A percentile compares a stretch with the other conserved stretches of the same genome.
Conservation (phyloP, 2,113 vertebrate species). For the Globicephala melas region DNA sequence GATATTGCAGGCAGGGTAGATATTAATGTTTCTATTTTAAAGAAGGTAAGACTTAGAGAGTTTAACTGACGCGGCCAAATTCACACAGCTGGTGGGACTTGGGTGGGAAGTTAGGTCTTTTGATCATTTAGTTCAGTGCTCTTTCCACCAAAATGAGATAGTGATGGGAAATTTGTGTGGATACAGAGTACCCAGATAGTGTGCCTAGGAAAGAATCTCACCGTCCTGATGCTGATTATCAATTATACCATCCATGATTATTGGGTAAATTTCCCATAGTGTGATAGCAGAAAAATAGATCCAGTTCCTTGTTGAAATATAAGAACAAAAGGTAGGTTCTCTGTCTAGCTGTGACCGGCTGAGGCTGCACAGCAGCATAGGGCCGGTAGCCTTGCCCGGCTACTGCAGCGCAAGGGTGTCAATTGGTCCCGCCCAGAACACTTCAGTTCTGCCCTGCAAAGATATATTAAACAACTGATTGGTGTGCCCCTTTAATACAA, state of each 20-base stretch:
- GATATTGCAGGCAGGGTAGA: neutral
- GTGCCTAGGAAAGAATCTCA: neutral
- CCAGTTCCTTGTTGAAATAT: neutral
- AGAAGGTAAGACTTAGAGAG: neutral
- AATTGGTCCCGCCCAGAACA: too few relatives aligned
- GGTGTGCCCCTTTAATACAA: too few relatives aligned
- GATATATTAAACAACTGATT: too few relatives aligned
- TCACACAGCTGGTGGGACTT: neutral
- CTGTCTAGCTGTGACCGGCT: too few relatives aligned
- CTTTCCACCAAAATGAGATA: neutral
- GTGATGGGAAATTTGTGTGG: neutral
- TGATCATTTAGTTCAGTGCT: neutral
- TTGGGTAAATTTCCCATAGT: neutral
- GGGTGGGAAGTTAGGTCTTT: neutral
- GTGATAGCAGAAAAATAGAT: neutral
- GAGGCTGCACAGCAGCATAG: too few relatives aligned
- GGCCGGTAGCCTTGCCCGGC: too few relatives aligned
- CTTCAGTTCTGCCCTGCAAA: too few relatives aligned
- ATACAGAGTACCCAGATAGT: neutral
- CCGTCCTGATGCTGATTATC: neutral
- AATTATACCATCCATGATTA: neutral
- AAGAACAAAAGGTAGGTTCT: neutral
- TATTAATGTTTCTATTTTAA: neutral
- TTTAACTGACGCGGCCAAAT: neutral
- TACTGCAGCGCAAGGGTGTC: too few relatives aligned